Evolutionary conservation across 2,797 vertebrate genomes (phyloP), one percentile per base, ranked within the genome.

Genomic region (Notolabrus celidotus): DNA sequence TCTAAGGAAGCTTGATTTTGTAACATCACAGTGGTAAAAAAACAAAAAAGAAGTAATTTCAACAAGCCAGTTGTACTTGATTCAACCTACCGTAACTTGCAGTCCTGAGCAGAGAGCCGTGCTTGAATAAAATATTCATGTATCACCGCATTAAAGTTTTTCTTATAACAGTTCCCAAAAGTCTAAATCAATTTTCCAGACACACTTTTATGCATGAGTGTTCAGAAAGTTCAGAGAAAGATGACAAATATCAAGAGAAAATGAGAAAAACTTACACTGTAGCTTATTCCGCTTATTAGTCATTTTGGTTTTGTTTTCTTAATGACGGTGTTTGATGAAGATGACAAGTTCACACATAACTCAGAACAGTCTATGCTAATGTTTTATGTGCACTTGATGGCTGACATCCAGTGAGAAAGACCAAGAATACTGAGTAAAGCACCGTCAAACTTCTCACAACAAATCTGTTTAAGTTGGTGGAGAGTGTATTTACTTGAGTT

Each of bases 331-430:
- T 36, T 36, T 36, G 34, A 14, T 36, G 34, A 36, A 3, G 12
- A 36, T 36, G 34, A 36, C 34, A 12, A 43, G 43, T 67, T 77
- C 25, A 70, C 69, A 69, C 29, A n/a, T 31, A 73, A 38, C 19
- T 57, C 55, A 49, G 58, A 38, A 17, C 39, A 49, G 43, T 69
- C 58, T 67, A 12, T 42, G 31, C 39, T 47, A 72, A 77, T 72
- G 67, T 31, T 36, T 55, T 41, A 41, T 47, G 42, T 36, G 34
- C 34, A 31, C 23, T 0, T 67, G 25, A 75, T 53, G 39, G n/a
- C 2, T 34, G 53, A 15, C 46, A 51, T 56, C 42, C 34, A 67
- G 54, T 25, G 27, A 33, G 38, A 57, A n/a, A 31, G 29, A 31
- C 31, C 1, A 45, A 25, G 39, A 17, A 20, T 12, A 5, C 3